Evolutionary conservation across 2,797 vertebrate species (phyloP), one percentile per base, ranked within the genome.

Genomic region (Cercopithecus neglectus): DNA sequence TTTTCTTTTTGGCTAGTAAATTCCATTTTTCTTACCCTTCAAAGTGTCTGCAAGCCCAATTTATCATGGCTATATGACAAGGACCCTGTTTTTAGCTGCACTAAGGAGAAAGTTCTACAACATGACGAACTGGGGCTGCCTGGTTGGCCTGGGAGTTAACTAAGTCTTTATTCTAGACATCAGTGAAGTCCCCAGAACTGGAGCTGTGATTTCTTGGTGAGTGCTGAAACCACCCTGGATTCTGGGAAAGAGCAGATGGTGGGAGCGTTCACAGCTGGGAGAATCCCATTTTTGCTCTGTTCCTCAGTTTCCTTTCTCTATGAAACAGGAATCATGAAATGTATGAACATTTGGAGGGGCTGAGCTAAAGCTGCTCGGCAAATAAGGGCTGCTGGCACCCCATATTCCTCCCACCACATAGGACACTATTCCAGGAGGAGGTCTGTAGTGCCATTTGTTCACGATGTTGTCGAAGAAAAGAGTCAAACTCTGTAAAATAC

Each of bases 191-290:
- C 64, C 85, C 79, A 59, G 44, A 72, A 24, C 30, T 9, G 57
- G 70, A 89, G 95, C 95, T 91, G 22, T 39, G 83, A 61, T 91
- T 97, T 93, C 84, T 94, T 48, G 48, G 87, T 83, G 79, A 95
- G 48, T n/a, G 75, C 39, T 2, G 17, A 64, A 84, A 88, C 67
- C 64, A 88, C 76, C 72, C 81, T 50, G 5, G 22, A 41, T 67
- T 75, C 84, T 83, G 83, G 80, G 64, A 59, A 83, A 88, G 5
- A 87, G 93, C 96, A 98, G 93, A 95, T 95, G 97, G 92, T 70
- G 39, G 80, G 81, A 61, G 24, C 53, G 39, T 2, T 82, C 87
- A 48, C 88, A 96, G 90, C 95, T 97, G 92, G 93, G 94, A 91
- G 74, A 97, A 87, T 24, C 85, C 78, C 94, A 53, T 76, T 94